Percentiles rank a stretch among this genome's conserved stretches.
Conservation (phyloP, 2,113 vertebrate species). For the Benthochromis sp. region DNA sequence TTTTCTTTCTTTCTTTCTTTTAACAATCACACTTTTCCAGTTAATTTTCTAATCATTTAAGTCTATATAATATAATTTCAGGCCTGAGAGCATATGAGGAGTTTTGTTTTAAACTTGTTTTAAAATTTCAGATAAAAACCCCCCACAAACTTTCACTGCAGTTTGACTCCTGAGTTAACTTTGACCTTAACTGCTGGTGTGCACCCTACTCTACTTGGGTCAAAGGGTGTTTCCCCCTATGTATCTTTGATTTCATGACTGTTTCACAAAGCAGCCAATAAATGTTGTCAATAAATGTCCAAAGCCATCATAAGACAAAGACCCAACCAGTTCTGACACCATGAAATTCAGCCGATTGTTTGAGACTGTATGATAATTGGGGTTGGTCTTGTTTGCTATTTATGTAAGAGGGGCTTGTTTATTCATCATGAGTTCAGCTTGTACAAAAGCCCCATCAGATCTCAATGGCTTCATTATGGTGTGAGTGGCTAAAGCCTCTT, state of each 20-base stretch:
- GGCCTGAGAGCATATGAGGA: neutral
- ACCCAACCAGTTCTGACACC: slow-evolving; percentile 46
- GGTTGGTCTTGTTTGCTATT: slow-evolving; percentile 33
- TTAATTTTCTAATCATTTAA: neutral
- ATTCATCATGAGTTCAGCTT: slow-evolving; percentile 59
- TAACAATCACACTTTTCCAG: neutral
- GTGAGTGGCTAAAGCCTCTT: slow-evolving; percentile 54
- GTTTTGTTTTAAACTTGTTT: neutral
- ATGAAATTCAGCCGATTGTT: slow-evolving; percentile 51
- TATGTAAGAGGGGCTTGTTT: slow-evolving; percentile 68
- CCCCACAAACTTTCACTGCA: neutral
- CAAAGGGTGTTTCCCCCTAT: neutral
- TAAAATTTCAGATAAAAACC: accelerated
- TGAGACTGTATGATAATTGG: slow-evolving; percentile 50
- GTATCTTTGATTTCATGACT: neutral
- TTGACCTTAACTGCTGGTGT: neutral
- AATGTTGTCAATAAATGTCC: neutral
- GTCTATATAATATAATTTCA: neutral
- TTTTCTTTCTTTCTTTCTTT: neutral
- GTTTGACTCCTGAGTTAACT: neutral
- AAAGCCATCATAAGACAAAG: slow-evolving; percentile 26
- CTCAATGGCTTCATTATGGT: slow-evolving; percentile 66
- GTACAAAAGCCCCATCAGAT: slow-evolving; percentile 26
- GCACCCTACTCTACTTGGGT: neutral
- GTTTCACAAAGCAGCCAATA: neutral